Base-by-base conservation (phyloP, 2,113 vertebrate species). In the Eclectus roratus region DNA sequence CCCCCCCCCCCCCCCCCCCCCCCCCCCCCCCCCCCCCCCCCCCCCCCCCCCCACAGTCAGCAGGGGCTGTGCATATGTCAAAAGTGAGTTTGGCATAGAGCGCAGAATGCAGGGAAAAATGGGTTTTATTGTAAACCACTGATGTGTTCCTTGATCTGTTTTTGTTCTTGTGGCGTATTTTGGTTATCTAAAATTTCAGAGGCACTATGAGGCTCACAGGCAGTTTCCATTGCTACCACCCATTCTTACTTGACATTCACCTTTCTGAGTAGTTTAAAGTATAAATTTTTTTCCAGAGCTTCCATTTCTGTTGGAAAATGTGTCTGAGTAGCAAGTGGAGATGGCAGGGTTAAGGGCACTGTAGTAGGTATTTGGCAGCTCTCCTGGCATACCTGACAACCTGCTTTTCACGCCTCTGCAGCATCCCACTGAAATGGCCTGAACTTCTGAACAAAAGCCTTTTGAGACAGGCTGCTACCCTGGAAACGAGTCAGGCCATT, bases 21-120 rank as follows among this genome's bases (percentile, higher is more conserved):
- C n/a, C n/a, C n/a, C n/a, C n/a, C n/a, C n/a, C n/a, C n/a, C n/a
- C n/a, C n/a, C n/a, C n/a, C n/a, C n/a, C n/a, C n/a, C n/a, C n/a
- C n/a, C n/a, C n/a, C n/a, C n/a, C n/a, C n/a, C n/a, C n/a, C n/a
- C n/a, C n/a, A n/a, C n/a, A 56, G 61, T 21, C 74, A 56, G 44
- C 49, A 56, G 70, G 74, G n/a, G 52, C 63, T 85, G 39, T 69
- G 44, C 11, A 0, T 44, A 5, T 56, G 12, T 56, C 49, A 43
- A 15, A 13, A 71, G 41, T 9, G 8, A 65, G 49, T 10, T 86
- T 69, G 41, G 41, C 17, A 17, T 0, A 21, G 39, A 53, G 50
- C 43, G 19, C 9, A 23, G 66, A n/a, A 63, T 0, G 0, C 16
- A 16, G 35, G 41, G 49, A 28, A 61, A 87, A 66, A 1, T 2